Base-by-base conservation (phyloP, 2,888 invertebrate genomes). In the Smittia aterrima region DNA sequence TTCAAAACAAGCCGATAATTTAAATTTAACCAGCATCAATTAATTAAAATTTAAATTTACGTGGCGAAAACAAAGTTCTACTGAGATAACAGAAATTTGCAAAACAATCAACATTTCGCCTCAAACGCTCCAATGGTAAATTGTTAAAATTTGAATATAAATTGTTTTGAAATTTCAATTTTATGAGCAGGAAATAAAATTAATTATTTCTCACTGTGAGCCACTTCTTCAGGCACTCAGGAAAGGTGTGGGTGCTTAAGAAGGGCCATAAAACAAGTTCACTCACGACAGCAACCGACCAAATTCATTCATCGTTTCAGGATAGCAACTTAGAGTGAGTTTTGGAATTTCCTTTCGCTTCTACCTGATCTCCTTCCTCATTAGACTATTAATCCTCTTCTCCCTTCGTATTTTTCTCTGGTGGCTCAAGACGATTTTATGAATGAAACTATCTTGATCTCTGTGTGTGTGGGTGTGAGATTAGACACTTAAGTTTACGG, bases 231-330 rank as follows among this genome's bases (percentile, higher is more conserved):
- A 32, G 32, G 32, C 32, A n/a, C 32, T 32, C 32, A 32, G 32
- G n/a, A n/a, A n/a, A 6, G 32, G 32, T 32, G 32, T 9, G 32
- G 32, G 32, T 32, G 32, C 32, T 32, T 32, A 32, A 32, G 32
- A 3, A 58, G 18, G 6, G 20, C 58, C n/a, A 58, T 58, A 58
- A 58, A 58, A 58, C 58, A 58, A 58, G 58, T 58, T 58, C 58
- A 18, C 22, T n/a, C 58, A 22, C 6, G 58, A 58, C 47, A 16
- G 18, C n/a, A 47, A 47, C 16, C 47, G 3, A 13, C 47, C n/a
- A 47, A 16, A 22, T 18, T 58, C 58, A 58, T 58, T 58, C 58
- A 58, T 47, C n/a, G 18, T 16, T 47, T 13, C n/a, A 16, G 53
- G 53, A 13, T 58, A 11, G 20, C 1, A 18, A 58, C 9, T 38